A percentile compares a stretch with the other conserved stretches of the same genome.
phyloP scores from a whole-genome alignment of 2,113 vertebrate genomes.

The Murina feae region DNA sequence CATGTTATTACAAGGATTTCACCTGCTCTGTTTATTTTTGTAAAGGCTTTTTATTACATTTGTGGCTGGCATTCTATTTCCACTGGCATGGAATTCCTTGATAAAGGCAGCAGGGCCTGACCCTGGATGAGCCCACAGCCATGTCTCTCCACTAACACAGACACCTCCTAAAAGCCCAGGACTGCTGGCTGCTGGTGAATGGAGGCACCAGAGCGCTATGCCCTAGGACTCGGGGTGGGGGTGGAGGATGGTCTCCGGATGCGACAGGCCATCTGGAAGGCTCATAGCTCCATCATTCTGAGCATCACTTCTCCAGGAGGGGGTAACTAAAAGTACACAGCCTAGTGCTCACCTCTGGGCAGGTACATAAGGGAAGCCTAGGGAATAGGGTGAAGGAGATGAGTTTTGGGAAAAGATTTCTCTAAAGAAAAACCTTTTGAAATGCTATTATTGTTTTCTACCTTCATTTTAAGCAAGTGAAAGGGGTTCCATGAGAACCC shows the following conservation, averaged over 20 bases:
- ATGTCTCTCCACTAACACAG: no score
- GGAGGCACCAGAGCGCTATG: no score
- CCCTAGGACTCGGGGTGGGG: no score
- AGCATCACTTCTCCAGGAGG: neutral
- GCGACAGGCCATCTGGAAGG: neutral
- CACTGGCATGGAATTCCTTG: neutral
- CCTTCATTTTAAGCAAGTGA: neutral
- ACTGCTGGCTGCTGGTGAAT: no score
- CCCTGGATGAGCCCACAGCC: accelerated
- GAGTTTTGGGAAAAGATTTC: neutral
- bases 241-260: no score
- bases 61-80: neutral
- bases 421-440: neutral
- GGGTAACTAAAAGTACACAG: neutral
- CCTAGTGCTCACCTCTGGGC: neutral
- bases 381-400: accelerated
- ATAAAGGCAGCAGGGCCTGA: neutral
- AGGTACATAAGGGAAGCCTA: neutral
- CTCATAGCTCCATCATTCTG: neutral
- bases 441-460: neutral
- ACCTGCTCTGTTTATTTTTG: neutral
- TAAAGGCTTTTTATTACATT: neutral
- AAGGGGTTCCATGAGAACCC: neutral
- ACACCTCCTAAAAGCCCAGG: neutral
- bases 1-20: neutral